Evolutionary conservation across 1,140 invertebrate species (phyloP), one percentile per base, ranked within the genome.

Genomic region (Sminthurides bifidus): DNA sequence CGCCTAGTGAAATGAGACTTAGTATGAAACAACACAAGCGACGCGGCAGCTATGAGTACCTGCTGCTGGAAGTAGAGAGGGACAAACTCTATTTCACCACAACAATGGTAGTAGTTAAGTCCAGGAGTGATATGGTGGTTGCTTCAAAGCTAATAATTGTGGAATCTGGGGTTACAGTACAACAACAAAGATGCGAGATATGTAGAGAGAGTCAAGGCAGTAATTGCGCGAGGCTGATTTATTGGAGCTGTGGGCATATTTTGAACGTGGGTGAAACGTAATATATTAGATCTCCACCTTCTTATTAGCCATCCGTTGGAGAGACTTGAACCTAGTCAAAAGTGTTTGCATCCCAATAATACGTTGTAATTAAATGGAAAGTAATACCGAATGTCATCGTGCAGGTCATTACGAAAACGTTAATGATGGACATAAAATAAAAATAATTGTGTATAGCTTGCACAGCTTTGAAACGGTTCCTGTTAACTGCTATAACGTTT

Each of bases 161-260:
- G 30, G 46, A 50, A 26, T 50, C 48, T 24, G 29, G 15, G 15
- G 17, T 45, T 19, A 45, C 21, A 1, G 24, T 17, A 24, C 21
- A 44, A 26, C 21, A 44, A 44, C 17, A 33, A 49, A 35, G 48
- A 21, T 50, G 33, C 35, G 45, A 31, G 26, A 31, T 50, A n/a
- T 50, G 37, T 24, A 33, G 48, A 35, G 48, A 21, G 31, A 52
- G 50, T 40, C 41, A 52, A 38, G 30, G 38, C 35, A 26, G 43
- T 57, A 57, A 57, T 57, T 57, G 55, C 45, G 55, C 45, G 48
- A 23, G 43, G 46, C 48, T 57, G 55, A 57, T 57, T 57, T 57
- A 57, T 52, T 51, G 19, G 30, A 57, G n/a, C n/a, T n/a, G n/a
- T n/a, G n/a, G n/a, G n/a, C n/a, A n/a, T n/a, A n/a, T n/a, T n/a